These are phyloP conservation scores for Myrmophylax atrothorax DNA, from an alignment of 2,113 vertebrate species.

Conservation along the genomic window DNA sequence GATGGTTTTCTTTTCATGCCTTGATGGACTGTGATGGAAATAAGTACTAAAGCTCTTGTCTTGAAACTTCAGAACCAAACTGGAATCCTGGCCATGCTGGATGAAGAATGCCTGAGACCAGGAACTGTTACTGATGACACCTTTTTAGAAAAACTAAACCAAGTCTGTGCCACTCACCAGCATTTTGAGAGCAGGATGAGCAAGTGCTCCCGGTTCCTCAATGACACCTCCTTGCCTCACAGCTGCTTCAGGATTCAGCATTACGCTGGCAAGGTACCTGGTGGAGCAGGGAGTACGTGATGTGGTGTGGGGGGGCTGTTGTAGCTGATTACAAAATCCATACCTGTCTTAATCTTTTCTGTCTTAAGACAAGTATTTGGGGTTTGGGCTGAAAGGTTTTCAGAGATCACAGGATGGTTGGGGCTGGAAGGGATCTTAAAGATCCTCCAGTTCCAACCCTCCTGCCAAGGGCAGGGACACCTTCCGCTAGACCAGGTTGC, in stretches of 20 bases:
- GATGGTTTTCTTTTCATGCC: accelerated
- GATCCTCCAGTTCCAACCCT: not conserved
- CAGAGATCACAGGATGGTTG: not conserved
- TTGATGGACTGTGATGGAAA: not conserved
- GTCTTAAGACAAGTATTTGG: not conserved
- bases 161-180: conserved; percentile 92
- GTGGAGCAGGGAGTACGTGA: accelerated
- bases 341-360: not conserved
- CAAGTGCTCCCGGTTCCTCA: conserved; percentile 94
- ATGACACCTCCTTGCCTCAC: conserved; percentile 92
- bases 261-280: conserved; percentile 94
- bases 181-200: conserved; percentile 97
- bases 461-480: not conserved
- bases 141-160: conserved; percentile 96
- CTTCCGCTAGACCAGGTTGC: not conserved
- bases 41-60: conserved; percentile 6
- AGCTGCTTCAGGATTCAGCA: conserved; percentile 97
- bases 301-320: accelerated
- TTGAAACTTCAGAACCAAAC: conserved; percentile 79
- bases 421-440: not conserved
- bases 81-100: conserved; percentile 97
- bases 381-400: not conserved
- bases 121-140: conserved; percentile 95
- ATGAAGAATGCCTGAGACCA: conserved; percentile 94
- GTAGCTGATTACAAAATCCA: not conserved